Percentiles rank a stretch among this genome's conserved stretches.
Evolutionary conservation across 2,797 vertebrate genomes (phyloP).

Genomic region (Gouania willdenowi): DNA sequence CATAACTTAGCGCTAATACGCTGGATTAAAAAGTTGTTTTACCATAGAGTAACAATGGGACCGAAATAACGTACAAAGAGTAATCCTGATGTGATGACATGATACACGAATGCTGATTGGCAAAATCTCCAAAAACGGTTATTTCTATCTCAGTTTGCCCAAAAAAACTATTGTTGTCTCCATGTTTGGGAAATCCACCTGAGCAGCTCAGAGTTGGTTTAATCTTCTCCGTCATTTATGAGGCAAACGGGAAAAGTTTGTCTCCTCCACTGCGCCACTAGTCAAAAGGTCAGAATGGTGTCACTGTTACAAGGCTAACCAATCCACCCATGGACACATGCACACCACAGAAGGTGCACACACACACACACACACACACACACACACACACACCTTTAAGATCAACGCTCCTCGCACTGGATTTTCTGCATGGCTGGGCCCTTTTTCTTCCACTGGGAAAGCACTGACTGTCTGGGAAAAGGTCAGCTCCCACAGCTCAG

Average conservation of each 20-base stretch:
- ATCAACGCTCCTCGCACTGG: constrained; percentile 19
- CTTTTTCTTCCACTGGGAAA: constrained; percentile 49
- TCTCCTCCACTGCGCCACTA: constrained; percentile 20
- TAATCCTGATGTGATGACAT: no score
- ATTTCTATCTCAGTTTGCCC: no score
- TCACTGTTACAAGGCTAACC: constrained; percentile 54
- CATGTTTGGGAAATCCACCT: constrained; percentile 36
- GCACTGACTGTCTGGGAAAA: constrained; percentile 44
- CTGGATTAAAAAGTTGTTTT: no score
- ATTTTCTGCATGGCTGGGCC: constrained; percentile 42
- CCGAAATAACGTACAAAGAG: no score
- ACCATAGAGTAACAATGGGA: no score
- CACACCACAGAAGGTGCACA: constrained; percentile 9
- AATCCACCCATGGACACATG: constrained; percentile 43
- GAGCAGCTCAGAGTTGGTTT: constrained; percentile 9
- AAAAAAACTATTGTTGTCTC: no score
- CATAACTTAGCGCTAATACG: no score
- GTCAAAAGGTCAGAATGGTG: constrained; percentile 60
- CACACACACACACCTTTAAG: constrained; percentile 10
- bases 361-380: constrained; percentile 26
- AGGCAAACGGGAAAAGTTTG: constrained; percentile 15
- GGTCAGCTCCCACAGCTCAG: constrained; percentile 65
- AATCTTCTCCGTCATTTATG: constrained; percentile 19
- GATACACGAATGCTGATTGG: no score
- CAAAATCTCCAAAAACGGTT: no score